These are phyloP conservation scores for Perithous albicinctus DNA, from an alignment of 2,888 invertebrate species.

Conservation along the genomic window DNA sequence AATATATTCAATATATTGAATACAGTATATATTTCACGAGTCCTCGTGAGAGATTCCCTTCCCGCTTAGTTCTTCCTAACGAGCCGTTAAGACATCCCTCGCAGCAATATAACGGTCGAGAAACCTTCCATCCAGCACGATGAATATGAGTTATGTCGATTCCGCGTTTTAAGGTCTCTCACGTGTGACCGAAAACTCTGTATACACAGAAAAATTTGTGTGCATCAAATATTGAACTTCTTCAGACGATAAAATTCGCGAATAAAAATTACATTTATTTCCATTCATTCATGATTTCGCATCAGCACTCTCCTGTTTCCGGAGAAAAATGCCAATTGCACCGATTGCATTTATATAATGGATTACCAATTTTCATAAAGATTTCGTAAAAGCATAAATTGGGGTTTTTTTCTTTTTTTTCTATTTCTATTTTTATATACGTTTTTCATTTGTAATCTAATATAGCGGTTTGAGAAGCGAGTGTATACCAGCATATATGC, in stretches of 20 bases:
- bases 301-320: not conserved
- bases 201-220: conserved; percentile 31
- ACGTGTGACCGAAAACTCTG: conserved; percentile 59
- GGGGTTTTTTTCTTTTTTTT: not conserved
- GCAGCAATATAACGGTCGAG: conserved; percentile 62
- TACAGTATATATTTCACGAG: conserved; percentile 3
- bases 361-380: conserved; percentile 10
- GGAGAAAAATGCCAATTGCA: not conserved
- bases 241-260: not conserved
- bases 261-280: not conserved
- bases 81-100: conserved; percentile 64
- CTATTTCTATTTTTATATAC: not conserved
- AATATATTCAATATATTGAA: not conserved
- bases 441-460: conserved; percentile 50
- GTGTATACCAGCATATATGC: conserved; percentile 49
- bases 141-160: conserved; percentile 68
- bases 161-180: conserved; percentile 63
- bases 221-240: not conserved
- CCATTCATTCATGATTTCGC: not conserved
- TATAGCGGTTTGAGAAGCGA: conserved; percentile 56
- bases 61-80: conserved; percentile 66
- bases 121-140: conserved; percentile 48
- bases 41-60: conserved; percentile 40
- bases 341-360: not conserved
- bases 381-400: conserved; percentile 36